Evolutionary conservation across 2,113 vertebrate species (phyloP).

Genomic region (Coptodon bakossiorum): DNA sequence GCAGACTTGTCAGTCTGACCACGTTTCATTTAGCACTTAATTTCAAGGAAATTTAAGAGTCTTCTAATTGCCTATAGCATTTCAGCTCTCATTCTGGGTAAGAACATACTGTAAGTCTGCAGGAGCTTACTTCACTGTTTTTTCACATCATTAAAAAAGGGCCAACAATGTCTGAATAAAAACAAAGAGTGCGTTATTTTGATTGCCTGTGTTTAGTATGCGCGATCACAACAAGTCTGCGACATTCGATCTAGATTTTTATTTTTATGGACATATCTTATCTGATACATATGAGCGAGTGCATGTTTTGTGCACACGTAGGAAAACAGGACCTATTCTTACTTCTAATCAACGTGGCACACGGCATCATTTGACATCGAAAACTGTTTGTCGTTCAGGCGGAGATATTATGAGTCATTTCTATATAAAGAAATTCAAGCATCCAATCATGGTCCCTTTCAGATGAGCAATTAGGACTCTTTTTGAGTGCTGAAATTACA

Average conservation of each 20-base stretch:
- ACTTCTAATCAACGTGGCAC: conserved; percentile 1
- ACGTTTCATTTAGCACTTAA: conserved; percentile 64
- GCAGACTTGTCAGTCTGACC: conserved; percentile 59
- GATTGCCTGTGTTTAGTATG: neutral
- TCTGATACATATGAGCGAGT: neutral
- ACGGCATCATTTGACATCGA: conserved; percentile 38
- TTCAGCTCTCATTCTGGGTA: conserved; percentile 32
- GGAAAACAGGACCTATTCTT: conserved; percentile 42
- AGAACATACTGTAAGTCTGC: conserved; percentile 32
- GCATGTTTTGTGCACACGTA: conserved; percentile 8
- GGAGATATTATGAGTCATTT: conserved; percentile 43
- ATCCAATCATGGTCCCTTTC: conserved; percentile 56
- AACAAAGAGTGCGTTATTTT: neutral
- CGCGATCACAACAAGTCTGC: neutral
- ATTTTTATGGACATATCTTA: neutral
- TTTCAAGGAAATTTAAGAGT: conserved; percentile 60
- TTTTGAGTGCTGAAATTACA: conserved; percentile 53
- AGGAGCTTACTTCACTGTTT: conserved; percentile 18
- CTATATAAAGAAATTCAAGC: conserved; percentile 53
- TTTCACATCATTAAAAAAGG: conserved; percentile 26
- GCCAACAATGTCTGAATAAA: neutral
- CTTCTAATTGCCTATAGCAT: conserved; percentile 63
- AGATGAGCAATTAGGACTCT: conserved; percentile 56
- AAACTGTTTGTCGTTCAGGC: conserved; percentile 55
- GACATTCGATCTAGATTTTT: neutral